These are phyloP conservation scores for Conus canariensis DNA, from an alignment of 2,888 invertebrate species.

Conservation along the genomic window DNA sequence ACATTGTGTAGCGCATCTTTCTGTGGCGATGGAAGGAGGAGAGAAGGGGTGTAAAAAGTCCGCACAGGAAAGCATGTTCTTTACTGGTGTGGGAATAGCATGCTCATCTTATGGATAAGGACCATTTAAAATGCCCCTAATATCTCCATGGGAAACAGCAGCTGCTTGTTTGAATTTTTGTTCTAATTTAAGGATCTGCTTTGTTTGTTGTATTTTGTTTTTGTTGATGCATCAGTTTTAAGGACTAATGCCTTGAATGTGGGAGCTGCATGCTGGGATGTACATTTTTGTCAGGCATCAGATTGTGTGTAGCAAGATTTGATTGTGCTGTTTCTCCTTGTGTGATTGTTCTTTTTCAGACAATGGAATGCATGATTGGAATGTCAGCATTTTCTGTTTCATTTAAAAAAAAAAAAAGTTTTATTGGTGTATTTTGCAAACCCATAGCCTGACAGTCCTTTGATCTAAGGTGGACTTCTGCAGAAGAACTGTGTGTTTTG, in stretches of 20 bases:
- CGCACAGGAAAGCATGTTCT: neutral
- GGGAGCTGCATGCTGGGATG: neutral
- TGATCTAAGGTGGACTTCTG: too few species aligned
- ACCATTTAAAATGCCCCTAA: too few species aligned
- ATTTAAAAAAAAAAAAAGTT: too few species aligned
- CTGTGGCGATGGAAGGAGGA: neutral
- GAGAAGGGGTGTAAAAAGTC: too few species aligned
- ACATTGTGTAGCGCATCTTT: neutral
- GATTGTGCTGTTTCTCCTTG: neutral
- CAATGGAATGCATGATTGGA: too few species aligned
- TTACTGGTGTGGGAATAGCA: constrained; percentile 2
- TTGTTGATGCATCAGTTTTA: neutral
- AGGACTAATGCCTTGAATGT: neutral
- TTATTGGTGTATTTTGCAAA: too few species aligned
- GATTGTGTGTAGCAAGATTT: neutral
- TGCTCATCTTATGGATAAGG: neutral
- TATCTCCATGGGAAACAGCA: neutral
- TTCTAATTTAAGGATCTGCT: neutral
- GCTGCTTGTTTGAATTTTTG: neutral
- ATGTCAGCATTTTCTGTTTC: too few species aligned
- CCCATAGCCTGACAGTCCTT: too few species aligned
- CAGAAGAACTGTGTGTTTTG: too few species aligned
- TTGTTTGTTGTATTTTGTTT: neutral
- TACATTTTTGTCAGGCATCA: neutral
- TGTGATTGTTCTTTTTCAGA: neutral